Evolutionary conservation across 2,888 invertebrate genomes (phyloP).

Genomic region (Ramazzottius varieornatus): DNA sequence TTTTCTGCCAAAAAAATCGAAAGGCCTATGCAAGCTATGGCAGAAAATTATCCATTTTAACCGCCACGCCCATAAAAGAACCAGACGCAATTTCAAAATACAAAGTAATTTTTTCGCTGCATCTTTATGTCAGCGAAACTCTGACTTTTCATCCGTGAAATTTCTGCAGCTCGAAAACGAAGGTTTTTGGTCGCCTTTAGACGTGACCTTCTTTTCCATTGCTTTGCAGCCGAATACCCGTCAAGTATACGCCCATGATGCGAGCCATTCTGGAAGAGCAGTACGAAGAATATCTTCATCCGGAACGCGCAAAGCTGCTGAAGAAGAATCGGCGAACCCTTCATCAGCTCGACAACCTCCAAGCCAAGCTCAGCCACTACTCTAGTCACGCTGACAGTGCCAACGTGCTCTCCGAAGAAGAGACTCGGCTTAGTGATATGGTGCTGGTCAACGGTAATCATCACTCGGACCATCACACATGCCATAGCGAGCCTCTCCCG

Average conservation of each 20-base stretch:
- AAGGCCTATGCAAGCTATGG: too few relatives aligned
- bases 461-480: not conserved
- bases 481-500: not conserved
- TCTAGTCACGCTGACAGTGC: not conserved
- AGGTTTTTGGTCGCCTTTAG: too few relatives aligned
- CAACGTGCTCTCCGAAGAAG: not conserved
- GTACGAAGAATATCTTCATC: constrained; percentile 1
- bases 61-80: too few relatives aligned
- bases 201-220: too few relatives aligned
- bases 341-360: not conserved
- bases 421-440: not conserved
- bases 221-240: not conserved
- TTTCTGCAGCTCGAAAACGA: too few relatives aligned
- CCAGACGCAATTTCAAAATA: too few relatives aligned
- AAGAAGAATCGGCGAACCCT: not conserved
- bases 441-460: not conserved
- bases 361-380: not conserved
- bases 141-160: too few relatives aligned
- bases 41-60: too few relatives aligned
- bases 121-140: too few relatives aligned
- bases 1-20: too few relatives aligned
- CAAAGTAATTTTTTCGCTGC: too few relatives aligned
- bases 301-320: not conserved
- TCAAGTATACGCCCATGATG: not conserved
- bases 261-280: not conserved